Conservation (phyloP, 2,113 vertebrate species). For the Acinonyx jubatus region DNA sequence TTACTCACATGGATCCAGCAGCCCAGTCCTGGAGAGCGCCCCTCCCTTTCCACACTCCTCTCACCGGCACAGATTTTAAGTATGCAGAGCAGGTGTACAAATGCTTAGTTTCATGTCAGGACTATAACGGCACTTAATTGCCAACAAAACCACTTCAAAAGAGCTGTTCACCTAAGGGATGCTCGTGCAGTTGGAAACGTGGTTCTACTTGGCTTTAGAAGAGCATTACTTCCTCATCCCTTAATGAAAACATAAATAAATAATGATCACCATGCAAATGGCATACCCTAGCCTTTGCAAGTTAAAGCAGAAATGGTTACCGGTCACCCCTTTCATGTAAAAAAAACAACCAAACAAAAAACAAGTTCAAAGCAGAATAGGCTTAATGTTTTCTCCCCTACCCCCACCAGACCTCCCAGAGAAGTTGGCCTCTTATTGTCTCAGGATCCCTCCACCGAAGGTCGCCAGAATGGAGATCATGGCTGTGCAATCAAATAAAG, state of each 20-base stretch:
- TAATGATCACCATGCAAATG: slow-evolving; percentile 67
- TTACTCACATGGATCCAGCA: neutral
- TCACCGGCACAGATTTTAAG: slow-evolving; percentile 37
- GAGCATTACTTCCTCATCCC: neutral
- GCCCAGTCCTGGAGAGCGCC: neutral
- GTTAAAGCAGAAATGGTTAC: slow-evolving; percentile 59
- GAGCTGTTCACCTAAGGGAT: slow-evolving; percentile 35
- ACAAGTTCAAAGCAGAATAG: slow-evolving; percentile 30
- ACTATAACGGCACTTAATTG: slow-evolving; percentile 76
- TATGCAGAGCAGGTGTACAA: slow-evolving; percentile 60
- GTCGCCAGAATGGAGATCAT: neutral
- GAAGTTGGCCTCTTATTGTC: neutral
- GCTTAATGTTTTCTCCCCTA: neutral
- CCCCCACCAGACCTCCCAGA: neutral
- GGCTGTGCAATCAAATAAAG: neutral
- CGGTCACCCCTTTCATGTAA: slow-evolving; percentile 28
- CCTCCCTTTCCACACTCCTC: neutral
- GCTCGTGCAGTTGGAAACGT: neutral
- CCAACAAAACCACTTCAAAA: slow-evolving; percentile 74
- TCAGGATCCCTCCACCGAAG: neutral
- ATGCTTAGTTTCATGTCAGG: slow-evolving; percentile 63
- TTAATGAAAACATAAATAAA: slow-evolving; percentile 76
- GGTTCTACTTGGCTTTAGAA: neutral
- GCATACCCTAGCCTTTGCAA: slow-evolving; percentile 39
- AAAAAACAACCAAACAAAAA: neutral